phyloP scores from a whole-genome alignment of 2,113 vertebrate species.

The Patagioenas fasciata region DNA sequence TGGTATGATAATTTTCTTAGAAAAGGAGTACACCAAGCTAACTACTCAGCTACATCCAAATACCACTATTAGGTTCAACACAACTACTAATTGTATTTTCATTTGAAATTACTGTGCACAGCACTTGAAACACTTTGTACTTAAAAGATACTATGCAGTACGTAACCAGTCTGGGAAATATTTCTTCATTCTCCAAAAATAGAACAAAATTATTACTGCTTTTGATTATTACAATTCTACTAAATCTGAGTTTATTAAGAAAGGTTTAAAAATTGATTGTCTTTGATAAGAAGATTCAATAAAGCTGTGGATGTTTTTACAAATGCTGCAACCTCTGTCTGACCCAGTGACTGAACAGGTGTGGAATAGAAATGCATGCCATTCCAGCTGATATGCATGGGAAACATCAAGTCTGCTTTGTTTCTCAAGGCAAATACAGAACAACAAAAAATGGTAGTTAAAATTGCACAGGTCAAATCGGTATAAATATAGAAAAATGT shows the following conservation, averaged over 20 bases:
- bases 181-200: background rate
- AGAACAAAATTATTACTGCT: background rate
- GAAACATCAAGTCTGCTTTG: background rate
- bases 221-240: background rate
- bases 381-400: background rate
- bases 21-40: constrained; percentile 8
- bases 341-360: background rate
- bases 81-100: constrained; percentile 42
- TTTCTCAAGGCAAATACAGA: background rate
- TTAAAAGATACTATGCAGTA: background rate
- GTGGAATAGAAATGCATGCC: background rate
- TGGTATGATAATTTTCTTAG: background rate
- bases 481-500: background rate
- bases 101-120: constrained; percentile 13
- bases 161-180: background rate
- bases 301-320: background rate
- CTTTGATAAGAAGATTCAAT: background rate
- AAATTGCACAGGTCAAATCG: background rate
- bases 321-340: background rate
- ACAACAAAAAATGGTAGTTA: background rate
- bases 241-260: background rate
- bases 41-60: constrained; percentile 25
- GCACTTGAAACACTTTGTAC: background rate
- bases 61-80: constrained; percentile 12
- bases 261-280: background rate